Conservation (phyloP, 2,113 vertebrate species). For the Oncorhynchus masou region DNA sequence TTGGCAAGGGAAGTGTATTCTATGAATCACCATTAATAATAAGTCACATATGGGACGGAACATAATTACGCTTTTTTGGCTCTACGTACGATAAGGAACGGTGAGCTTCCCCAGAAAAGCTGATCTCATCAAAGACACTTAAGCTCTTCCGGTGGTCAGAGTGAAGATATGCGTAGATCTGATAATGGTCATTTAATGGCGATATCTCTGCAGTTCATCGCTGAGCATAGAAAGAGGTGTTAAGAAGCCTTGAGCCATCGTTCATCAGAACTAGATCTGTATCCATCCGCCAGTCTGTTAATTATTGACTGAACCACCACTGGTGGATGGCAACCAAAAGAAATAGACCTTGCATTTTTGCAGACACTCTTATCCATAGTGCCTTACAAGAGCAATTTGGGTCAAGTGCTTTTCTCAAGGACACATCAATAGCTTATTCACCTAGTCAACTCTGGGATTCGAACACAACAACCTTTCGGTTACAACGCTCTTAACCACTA, state of each 20-base stretch:
- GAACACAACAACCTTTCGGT: too few relatives aligned
- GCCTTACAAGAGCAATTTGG: too few relatives aligned
- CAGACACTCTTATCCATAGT: too few relatives aligned
- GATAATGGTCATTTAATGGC: slow-evolving; percentile 62
- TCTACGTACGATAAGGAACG: slow-evolving; percentile 67
- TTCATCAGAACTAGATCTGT: slow-evolving; percentile 35
- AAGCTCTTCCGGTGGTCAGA: slow-evolving; percentile 63
- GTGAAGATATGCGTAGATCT: slow-evolving; percentile 47
- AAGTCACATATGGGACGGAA: slow-evolving; percentile 76
- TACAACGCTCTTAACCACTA: too few relatives aligned
- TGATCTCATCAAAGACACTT: slow-evolving; percentile 72
- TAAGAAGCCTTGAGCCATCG: slow-evolving; percentile 50
- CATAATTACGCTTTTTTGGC: slow-evolving; percentile 71
- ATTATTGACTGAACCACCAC: slow-evolving; percentile 45
- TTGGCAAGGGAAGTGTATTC: slow-evolving; percentile 75
- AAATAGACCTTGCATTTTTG: slow-evolving; percentile 7
- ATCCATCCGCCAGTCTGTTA: slow-evolving; percentile 45
- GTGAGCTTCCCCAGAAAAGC: slow-evolving; percentile 58
- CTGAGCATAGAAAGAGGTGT: slow-evolving; percentile 46
- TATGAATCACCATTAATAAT: slow-evolving; percentile 78
- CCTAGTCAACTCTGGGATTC: too few relatives aligned
- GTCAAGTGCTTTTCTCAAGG: too few relatives aligned
- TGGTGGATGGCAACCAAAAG: slow-evolving; percentile 35
- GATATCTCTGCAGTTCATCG: slow-evolving; percentile 58
- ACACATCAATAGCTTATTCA: too few relatives aligned